These are phyloP conservation scores for Marisa cornuarietis DNA, from an alignment of 1,140 invertebrate genomes.

Conservation along the genomic window DNA sequence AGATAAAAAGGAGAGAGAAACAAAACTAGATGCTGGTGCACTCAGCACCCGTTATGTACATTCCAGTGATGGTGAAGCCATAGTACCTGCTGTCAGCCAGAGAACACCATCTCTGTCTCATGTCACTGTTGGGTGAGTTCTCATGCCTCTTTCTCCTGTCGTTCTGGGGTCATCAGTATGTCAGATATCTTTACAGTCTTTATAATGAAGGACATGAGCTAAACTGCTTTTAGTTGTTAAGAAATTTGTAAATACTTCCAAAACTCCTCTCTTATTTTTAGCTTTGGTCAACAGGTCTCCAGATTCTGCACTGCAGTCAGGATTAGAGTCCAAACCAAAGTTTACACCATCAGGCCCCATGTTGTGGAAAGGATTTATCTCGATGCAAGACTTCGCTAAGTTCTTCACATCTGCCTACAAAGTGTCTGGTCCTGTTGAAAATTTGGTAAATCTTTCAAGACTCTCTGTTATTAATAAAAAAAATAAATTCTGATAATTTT, in stretches of 20 bases:
- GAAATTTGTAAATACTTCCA: neutral
- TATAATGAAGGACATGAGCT: no score
- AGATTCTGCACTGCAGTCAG: constrained; percentile 59
- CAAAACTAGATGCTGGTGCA: constrained; percentile 21
- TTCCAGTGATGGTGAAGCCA: no score
- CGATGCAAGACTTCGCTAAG: constrained; percentile 90
- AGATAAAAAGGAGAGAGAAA: constrained; percentile 16
- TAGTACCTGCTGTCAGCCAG: no score
- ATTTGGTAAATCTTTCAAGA: constrained; percentile 41
- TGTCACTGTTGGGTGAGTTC: constrained; percentile 9
- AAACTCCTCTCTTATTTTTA: neutral
- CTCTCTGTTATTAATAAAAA: no score
- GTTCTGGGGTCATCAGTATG: neutral
- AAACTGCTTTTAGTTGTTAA: no score
- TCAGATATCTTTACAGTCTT: neutral
- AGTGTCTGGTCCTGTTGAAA: constrained; percentile 68
- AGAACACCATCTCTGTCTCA: neutral
- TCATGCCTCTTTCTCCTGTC: neutral
- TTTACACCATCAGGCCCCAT: constrained; percentile 52
- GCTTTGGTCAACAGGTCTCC: constrained; percentile 47
- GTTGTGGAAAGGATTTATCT: constrained; percentile 87
- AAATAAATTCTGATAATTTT: no score
- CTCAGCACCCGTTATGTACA: no score
- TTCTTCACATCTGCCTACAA: constrained; percentile 86
- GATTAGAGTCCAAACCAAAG: constrained; percentile 52